phyloP scores from a whole-genome alignment of 2,888 invertebrate genomes.

The Rotaria magnacalcarata region DNA sequence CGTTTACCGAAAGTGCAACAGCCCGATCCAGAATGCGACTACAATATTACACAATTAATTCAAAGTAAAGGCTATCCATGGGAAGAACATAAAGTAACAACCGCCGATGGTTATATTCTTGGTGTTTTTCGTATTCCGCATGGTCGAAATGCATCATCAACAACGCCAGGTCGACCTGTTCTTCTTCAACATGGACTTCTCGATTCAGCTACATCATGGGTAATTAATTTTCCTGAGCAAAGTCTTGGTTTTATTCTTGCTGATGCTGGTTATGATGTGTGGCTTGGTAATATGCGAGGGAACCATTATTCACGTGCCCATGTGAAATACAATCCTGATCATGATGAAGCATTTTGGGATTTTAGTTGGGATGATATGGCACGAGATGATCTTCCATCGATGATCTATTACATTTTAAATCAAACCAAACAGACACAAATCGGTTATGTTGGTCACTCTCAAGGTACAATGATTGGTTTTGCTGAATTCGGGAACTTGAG shows the following conservation, averaged over 20 bases:
- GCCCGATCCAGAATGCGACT: not conserved
- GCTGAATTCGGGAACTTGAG: constrained; percentile 50
- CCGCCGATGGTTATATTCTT: constrained; percentile 77
- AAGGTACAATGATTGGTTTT: constrained; percentile 66
- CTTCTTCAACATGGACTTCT: constrained; percentile 67
- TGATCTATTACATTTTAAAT: constrained; percentile 70
- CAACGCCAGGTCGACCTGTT: constrained; percentile 52
- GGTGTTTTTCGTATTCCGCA: constrained; percentile 73
- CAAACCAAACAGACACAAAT: constrained; percentile 65
- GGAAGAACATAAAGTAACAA: constrained; percentile 59
- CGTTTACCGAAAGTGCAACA: not conserved
- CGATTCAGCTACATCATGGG: constrained; percentile 74
- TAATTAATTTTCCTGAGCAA: constrained; percentile 68
- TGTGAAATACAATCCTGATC: constrained; percentile 62
- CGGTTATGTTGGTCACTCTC: constrained; percentile 81
- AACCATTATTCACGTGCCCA: constrained; percentile 73
- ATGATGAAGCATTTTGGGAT: constrained; percentile 68
- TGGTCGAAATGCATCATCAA: constrained; percentile 51
- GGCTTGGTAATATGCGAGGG: constrained; percentile 79
- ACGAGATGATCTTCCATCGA: constrained; percentile 74
- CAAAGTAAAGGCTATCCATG: constrained; percentile 58
- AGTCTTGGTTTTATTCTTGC: constrained; percentile 59
- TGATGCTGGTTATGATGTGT: constrained; percentile 67
- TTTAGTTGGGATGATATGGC: constrained; percentile 65
- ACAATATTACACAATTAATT: constrained; percentile 50